Evolutionary conservation across 2,113 vertebrate species (phyloP).

Genomic region (Glaucomys volans): DNA sequence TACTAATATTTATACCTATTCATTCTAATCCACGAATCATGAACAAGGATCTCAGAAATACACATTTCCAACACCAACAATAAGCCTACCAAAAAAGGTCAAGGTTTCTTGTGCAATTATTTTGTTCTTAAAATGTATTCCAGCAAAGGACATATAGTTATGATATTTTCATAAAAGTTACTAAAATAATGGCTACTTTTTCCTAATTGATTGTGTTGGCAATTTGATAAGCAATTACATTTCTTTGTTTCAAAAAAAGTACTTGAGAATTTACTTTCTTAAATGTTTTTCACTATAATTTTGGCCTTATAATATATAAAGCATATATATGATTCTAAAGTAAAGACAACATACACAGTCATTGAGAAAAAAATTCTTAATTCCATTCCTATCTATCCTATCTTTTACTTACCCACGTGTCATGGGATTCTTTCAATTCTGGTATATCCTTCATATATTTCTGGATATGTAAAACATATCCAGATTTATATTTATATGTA

Average conservation of each 20-base stretch:
- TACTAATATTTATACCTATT: not conserved
- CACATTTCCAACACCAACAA: not conserved
- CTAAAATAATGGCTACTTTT: not conserved
- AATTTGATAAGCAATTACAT: not conserved
- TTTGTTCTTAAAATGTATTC: not conserved
- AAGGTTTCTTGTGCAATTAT: not conserved
- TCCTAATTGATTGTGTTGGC: not conserved
- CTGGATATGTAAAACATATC: not conserved
- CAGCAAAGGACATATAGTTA: not conserved
- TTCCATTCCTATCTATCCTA: not conserved
- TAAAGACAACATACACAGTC: not conserved
- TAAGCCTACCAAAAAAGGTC: not conserved
- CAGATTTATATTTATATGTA: not conserved
- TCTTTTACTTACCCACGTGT: not conserved
- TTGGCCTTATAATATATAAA: not conserved
- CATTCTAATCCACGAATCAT: not conserved
- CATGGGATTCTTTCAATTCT: not conserved
- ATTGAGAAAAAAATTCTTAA: not conserved
- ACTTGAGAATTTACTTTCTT: not conserved
- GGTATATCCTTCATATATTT: not conserved
- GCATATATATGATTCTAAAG: not conserved
- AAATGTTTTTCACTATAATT: not conserved
- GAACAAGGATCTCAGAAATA: not conserved
- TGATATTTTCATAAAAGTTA: not conserved
- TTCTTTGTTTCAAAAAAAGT: not conserved